Conservation (phyloP, 2,888 invertebrate genomes). For the Boloria euphrosyne region DNA sequence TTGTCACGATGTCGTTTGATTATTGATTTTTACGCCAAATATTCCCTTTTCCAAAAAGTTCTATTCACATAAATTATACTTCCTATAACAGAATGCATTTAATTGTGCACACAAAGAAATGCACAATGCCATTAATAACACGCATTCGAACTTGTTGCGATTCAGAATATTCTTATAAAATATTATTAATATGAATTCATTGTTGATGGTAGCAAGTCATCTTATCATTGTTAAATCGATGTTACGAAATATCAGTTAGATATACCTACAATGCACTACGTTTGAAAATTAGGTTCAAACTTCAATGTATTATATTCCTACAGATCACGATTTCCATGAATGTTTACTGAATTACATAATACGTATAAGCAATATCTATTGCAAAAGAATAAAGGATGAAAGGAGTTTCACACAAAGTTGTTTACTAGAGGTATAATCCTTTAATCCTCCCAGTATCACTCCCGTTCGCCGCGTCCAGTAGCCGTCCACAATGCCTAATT, state of each 20-base stretch:
- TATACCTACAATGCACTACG: not conserved
- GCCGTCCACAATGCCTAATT: conserved; percentile 61
- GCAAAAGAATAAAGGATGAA: conserved; percentile 52
- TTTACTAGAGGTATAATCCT: conserved; percentile 67
- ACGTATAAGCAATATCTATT: conserved; percentile 23
- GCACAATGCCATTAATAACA: conserved; percentile 78
- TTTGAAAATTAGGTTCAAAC: not conserved
- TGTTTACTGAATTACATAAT: conserved; percentile 11
- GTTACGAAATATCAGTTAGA: not conserved
- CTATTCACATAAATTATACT: conserved; percentile 76
- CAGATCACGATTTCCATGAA: conserved; percentile 29
- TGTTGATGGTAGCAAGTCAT: conserved; percentile 39
- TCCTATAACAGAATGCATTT: conserved; percentile 71
- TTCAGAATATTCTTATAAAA: conserved; percentile 46
- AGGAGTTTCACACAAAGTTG: conserved; percentile 62
- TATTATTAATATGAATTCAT: conserved; percentile 30
- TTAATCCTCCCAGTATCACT: conserved; percentile 75
- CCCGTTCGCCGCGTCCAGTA: conserved; percentile 51
- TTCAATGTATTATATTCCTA: not conserved
- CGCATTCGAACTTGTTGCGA: conserved; percentile 73
- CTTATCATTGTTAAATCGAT: conserved; percentile 24
- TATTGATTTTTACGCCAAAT: conserved; percentile 82
- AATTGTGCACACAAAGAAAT: conserved; percentile 65
- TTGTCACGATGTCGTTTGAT: conserved; percentile 73
- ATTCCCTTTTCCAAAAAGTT: conserved; percentile 69